Evolutionary conservation across 2,797 vertebrate species (phyloP), one percentile per base, ranked within the genome.

Genomic region (Oryzias sinensis): DNA sequence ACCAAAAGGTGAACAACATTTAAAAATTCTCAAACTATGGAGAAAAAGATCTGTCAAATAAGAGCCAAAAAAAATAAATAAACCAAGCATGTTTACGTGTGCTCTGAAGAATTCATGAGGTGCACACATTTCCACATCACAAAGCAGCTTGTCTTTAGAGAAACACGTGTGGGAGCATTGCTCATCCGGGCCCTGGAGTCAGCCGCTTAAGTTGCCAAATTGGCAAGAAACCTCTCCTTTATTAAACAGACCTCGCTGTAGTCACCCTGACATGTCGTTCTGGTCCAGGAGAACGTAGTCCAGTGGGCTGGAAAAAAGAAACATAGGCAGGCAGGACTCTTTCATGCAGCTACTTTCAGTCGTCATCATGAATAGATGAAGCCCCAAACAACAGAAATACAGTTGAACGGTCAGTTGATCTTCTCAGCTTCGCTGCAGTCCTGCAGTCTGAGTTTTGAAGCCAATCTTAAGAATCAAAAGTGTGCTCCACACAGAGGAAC

Each of bases 241-340:
- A 47, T 63, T 70, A 48, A 70, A 49, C 50, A 74, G 75, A 74
- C 70, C 49, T 56, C 63, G 27, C 51, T 37, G n/a, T 41, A 27
- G 53, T 67, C 27, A 47, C 61, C 45, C 62, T 74, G 40, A 55
- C 69, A 53, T 74, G 42, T 49, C 73, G 20, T 22, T 3, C 46
- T 47, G 56, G 33, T 37, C 24, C 33, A 29, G 44, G 47, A 54
- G 18, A 40, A 68, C 53, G 53, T 65, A 53, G 76, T 75, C 46
- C 43, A 62, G 24, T 57, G 62, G 69, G 81, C 44, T 50, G 25
- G 64, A 54, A 40, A 62, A 43, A 16, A 83, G 61, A 79, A 85
- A 83, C 80, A 76, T 70, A 73, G 70, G 77, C 43, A 55, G 59
- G 68, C 46, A 61, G 55, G 65, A 81, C 82, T 74, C 27, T 33